Conservation (phyloP, 1,140 invertebrate species). For the Rhagoletis zephyria region DNA sequence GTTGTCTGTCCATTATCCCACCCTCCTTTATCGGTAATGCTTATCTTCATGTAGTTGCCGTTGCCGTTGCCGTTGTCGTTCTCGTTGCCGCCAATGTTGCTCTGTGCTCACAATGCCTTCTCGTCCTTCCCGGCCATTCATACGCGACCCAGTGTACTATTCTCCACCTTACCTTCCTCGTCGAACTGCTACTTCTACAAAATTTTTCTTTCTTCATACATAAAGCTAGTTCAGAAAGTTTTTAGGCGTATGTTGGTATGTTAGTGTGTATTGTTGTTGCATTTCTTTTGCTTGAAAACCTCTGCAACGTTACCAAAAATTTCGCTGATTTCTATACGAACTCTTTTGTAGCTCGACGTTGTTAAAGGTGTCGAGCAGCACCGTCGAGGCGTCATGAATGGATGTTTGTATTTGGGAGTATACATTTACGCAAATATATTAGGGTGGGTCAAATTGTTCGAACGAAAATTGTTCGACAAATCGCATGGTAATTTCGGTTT, state of each 20-base stretch:
- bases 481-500: too few species aligned
- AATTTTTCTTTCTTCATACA: background rate
- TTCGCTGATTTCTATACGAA: slow-evolving; percentile 23
- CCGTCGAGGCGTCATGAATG: background rate
- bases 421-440: background rate
- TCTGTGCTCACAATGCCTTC: background rate
- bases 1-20: slow-evolving; percentile 53
- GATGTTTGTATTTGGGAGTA: background rate
- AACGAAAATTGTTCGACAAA: too few species aligned
- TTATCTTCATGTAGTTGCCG: slow-evolving; percentile 47
- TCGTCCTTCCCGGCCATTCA: background rate
- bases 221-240: background rate
- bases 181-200: background rate
- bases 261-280: background rate
- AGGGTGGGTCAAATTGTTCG: too few species aligned
- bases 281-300: background rate
- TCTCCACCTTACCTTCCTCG: background rate
- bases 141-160: background rate
- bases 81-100: slow-evolving; percentile 12
- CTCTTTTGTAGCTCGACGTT: background rate
- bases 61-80: background rate
- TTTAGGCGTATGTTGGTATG: background rate
- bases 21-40: slow-evolving; percentile 13
- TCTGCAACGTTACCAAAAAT: slow-evolving; percentile 23
- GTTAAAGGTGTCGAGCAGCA: background rate